phyloP scores from a whole-genome alignment of 2,797 vertebrate species.

The Carcharodon carcharias region DNA sequence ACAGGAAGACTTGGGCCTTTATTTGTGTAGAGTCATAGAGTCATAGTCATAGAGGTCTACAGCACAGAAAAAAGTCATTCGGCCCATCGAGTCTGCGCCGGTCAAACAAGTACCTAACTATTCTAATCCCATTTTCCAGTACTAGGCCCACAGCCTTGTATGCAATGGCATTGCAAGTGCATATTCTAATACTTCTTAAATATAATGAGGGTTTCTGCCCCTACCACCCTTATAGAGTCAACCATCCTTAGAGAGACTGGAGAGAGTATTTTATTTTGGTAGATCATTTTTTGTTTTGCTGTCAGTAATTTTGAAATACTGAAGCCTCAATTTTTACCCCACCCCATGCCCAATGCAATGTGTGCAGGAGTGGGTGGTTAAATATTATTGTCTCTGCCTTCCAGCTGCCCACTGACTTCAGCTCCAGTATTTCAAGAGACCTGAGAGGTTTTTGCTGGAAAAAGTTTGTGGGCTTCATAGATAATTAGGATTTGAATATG shows the following conservation, averaged over 20 bases:
- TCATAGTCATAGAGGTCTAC: too few relatives aligned
- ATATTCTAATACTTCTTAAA: too few relatives aligned
- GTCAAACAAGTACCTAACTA: too few relatives aligned
- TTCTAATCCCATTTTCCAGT: too few relatives aligned
- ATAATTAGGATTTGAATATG: not conserved
- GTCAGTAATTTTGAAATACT: not conserved
- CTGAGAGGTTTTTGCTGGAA: not conserved
- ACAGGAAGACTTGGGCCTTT: too few relatives aligned
- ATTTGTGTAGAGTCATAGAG: too few relatives aligned
- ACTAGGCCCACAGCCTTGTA: too few relatives aligned
- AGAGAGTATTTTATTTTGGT: not conserved
- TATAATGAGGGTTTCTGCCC: too few relatives aligned
- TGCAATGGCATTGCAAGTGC: too few relatives aligned
- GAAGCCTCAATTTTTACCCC: not conserved
- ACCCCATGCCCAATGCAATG: not conserved
- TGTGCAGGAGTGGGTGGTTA: not conserved
- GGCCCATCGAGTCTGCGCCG: too few relatives aligned
- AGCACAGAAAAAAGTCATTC: too few relatives aligned
- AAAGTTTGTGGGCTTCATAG: not conserved
- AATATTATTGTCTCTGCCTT: not conserved
- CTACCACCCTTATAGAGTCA: too few relatives aligned
- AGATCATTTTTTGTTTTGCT: not conserved
- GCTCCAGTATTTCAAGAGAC: not conserved
- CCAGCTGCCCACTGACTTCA: not conserved
- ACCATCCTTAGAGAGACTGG: not conserved